Evolutionary conservation across 2,888 invertebrate species (phyloP), one percentile per base, ranked within the genome.

Genomic region (Rapana venosa): DNA sequence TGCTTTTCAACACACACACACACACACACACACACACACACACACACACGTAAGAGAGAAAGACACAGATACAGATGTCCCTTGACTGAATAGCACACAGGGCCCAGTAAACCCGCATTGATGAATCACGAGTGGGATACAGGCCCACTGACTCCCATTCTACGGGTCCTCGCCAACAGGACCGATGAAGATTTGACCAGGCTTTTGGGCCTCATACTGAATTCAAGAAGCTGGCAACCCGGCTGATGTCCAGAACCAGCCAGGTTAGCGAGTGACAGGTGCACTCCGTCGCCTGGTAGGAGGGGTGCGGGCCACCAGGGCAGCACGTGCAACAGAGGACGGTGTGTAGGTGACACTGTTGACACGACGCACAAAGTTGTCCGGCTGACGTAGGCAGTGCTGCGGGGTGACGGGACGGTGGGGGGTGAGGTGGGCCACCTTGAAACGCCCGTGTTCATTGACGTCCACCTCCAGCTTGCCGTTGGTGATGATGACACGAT

Each of bases 401-500:
- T 92, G 91, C 13, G 92, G 88, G 47, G 91, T 83, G 11, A 94
- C 90, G 8, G 93, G 92, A 0, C 91, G 90, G 22, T 93, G 92
- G 8, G 91, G 91, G 13, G 93, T 94, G 26, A 94, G 90, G 6
- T 91, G 91, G 85, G 92, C 92, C 4, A 94, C 94, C 74, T 93
- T 92, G 17, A 94, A 91, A 26, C 92, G 91, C 77, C 93, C 93
- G 36, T 92, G 91, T 17, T 92, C 92, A 86, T 94, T 94, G 87
- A 95, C 92, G 13, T 92, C 93, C 1, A 94, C 94, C 89, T 95
- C 94, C 58, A 95, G 93, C 79, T 93, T 93, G 32, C 94, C 94
- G 90, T 95, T 95, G 15, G 93, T 93, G 26, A 94, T 91, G 47
- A 93, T 91, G 35, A 94, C 92, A 15, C 92, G 92, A 5, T 92